A percentile compares a stretch with the other conserved stretches of the same genome.
Conservation (phyloP, 1,140 invertebrate species). For the Diabrotica virgifera region DNA sequence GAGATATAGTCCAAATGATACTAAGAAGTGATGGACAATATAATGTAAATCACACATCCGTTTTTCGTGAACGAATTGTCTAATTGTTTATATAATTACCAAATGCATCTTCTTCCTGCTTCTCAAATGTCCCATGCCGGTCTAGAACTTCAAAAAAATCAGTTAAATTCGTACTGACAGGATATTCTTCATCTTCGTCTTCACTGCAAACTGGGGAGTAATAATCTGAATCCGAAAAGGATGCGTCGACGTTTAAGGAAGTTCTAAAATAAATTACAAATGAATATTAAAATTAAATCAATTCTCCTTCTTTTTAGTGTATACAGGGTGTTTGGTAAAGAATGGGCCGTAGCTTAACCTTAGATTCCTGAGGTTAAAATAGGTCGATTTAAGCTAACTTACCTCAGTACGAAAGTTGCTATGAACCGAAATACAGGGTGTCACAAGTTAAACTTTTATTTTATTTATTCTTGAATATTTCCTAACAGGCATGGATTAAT, state of each 20-base stretch:
- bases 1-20: neutral
- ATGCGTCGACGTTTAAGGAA: slow-evolving; percentile 12
- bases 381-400: too few species aligned
- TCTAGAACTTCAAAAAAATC: neutral
- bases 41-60: neutral
- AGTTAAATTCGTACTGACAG: too few species aligned
- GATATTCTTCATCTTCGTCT: slow-evolving; percentile 44
- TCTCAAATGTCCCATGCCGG: neutral
- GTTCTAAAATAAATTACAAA: neutral
- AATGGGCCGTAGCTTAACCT: too few species aligned
- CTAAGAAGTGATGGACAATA: neutral
- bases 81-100: neutral
- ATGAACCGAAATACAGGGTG: too few species aligned
- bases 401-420: too few species aligned
- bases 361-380: too few species aligned
- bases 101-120: neutral
- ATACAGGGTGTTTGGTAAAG: too few species aligned
- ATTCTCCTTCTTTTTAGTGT: too few species aligned
- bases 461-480: too few species aligned
- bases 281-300: too few species aligned
- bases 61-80: neutral
- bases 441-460: too few species aligned
- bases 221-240: slow-evolving; percentile 44
- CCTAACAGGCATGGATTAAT: too few species aligned
- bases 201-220: slow-evolving; percentile 57